Evolutionary conservation across 2,888 invertebrate species (phyloP).

Genomic region (Pheosia tremula): DNA sequence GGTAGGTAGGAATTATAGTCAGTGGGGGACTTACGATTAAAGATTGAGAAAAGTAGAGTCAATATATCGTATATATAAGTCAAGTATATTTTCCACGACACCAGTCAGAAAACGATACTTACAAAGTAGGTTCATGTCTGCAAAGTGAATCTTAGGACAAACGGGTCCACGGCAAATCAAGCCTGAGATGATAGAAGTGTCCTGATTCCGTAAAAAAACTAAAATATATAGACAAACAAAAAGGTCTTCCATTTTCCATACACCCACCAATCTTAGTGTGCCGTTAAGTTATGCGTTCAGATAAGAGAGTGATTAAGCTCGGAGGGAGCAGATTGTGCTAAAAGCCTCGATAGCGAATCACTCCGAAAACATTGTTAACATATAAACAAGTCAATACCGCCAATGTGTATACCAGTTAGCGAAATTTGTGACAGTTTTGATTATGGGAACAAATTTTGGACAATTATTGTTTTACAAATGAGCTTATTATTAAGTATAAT

Average conservation of each 20-base stretch:
- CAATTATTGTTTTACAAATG: neutral
- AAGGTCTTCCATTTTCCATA: neutral
- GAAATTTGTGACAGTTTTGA: neutral
- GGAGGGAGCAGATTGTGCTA: conserved; percentile 22
- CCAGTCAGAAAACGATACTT: too few relatives aligned
- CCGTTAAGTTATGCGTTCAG: conserved; percentile 10
- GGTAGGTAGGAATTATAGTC: too few relatives aligned
- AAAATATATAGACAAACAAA: neutral
- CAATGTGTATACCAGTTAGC: neutral
- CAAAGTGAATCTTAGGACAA: too few relatives aligned
- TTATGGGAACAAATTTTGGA: neutral
- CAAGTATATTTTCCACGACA: too few relatives aligned
- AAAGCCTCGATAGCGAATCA: conserved; percentile 21
- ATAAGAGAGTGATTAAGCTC: conserved; percentile 12
- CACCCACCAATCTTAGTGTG: conserved; percentile 28
- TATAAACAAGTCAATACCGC: conserved; percentile 15
- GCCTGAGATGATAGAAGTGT: too few relatives aligned
- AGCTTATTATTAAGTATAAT: too few relatives aligned
- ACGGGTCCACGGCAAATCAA: too few relatives aligned
- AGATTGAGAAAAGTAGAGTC: too few relatives aligned
- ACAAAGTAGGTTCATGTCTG: too few relatives aligned
- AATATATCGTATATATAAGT: too few relatives aligned
- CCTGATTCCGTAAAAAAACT: too few relatives aligned
- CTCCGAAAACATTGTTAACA: conserved; percentile 27
- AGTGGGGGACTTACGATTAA: too few relatives aligned